Evolutionary conservation across 2,113 vertebrate species (phyloP).

Genomic region (Dicaeum eximium): DNA sequence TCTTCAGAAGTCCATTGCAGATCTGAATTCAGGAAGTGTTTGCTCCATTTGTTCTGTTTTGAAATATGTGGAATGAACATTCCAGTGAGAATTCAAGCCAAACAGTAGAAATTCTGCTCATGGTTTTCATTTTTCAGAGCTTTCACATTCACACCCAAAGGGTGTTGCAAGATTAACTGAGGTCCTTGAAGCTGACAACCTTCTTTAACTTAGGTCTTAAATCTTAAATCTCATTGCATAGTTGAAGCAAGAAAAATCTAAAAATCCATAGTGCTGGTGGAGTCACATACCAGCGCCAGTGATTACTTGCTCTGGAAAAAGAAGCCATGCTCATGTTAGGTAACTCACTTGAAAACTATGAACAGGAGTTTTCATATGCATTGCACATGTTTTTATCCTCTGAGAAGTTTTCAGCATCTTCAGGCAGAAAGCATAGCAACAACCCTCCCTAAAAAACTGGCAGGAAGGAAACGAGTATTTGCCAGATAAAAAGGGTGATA

Average conservation of each 20-base stretch:
- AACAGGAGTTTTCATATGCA: background rate
- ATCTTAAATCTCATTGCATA: background rate
- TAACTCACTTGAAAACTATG: background rate
- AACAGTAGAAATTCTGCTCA: background rate
- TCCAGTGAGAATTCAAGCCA: background rate
- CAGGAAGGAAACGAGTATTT: background rate
- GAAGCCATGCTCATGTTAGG: background rate
- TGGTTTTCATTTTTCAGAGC: background rate
- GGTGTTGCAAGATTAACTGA: background rate
- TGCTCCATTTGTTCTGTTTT: background rate
- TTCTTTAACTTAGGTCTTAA: background rate
- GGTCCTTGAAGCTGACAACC: background rate
- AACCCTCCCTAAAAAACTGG: background rate
- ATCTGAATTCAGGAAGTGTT: background rate
- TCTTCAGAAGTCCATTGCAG: background rate
- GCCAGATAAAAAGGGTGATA: background rate
- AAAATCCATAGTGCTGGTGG: background rate
- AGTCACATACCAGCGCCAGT: background rate
- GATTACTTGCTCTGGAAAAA: background rate
- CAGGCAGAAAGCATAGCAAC: background rate
- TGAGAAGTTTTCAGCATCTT: background rate
- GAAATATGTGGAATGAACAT: background rate
- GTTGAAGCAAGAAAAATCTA: background rate
- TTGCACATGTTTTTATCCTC: background rate
- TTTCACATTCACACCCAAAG: background rate